Evolutionary conservation across 2,888 invertebrate genomes (phyloP), one percentile per base, ranked within the genome.

Genomic region (Chaitophorus viminalis): DNA sequence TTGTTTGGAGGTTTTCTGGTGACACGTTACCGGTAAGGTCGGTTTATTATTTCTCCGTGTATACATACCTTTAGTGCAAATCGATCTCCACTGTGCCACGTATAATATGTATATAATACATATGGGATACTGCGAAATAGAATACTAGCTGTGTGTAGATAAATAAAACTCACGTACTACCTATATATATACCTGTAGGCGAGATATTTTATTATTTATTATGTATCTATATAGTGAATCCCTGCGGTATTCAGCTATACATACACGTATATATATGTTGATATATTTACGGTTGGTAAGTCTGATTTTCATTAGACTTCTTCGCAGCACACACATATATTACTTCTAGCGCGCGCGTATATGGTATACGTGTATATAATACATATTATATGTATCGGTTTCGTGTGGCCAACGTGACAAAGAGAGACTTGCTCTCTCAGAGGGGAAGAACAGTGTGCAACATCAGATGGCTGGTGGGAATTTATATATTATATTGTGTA

Each of bases 391-490:
- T 36, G 83, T 84, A 76, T 84, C 75, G 83, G 83, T 76, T 84
- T 84, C 39, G 75, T 84, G 83, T 25, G 75, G 83, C 39, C 83
- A 29, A 83, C 75, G 65, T 75, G 75, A 75, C 75, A 65, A 39
- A 36, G 29, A 82, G 31, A 68, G 36, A 65, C 25, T 60, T 25
- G 39, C 39, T 60, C 65, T 83, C 83, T 74, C 33, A 60, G 36
- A 76, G 75, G 83, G 75, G 75, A 84, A 75, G 83, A 65, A 84
- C 83, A n/a, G n/a, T n/a, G 75, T 75, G 31, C 75, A 25, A 29
- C 60, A 29, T 68, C 81, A 31, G 81, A 68, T 65, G 65, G 33
- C 14, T 2, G 74, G 21, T 46, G 54, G 14, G 25, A 60, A 60
- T 60, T 3, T 21, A 54, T 54, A 54, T 5, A 54, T 21, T 60